Evolutionary conservation across 1,140 invertebrate species (phyloP).

Genomic region (Zeugodacus cucurbitae): DNA sequence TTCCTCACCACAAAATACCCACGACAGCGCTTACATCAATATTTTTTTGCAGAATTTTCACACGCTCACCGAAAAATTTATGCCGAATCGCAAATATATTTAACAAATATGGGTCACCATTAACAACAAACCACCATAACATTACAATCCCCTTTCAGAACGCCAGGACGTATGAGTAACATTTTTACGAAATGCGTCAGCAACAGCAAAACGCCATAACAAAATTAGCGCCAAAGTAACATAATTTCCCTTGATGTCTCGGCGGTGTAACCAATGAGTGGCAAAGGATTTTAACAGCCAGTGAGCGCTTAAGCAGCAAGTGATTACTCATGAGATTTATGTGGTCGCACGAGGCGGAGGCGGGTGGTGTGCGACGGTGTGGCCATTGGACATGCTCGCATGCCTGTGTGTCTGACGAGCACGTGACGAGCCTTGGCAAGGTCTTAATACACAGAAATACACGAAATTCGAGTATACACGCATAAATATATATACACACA

Average conservation of each 20-base stretch:
- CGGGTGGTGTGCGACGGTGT: too few species aligned
- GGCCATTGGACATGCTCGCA: background rate
- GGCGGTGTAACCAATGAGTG: background rate
- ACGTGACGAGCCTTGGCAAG: background rate
- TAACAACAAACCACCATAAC: background rate
- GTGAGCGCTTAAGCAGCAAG: background rate
- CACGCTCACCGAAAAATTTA: background rate
- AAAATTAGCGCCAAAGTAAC: constrained; percentile 19
- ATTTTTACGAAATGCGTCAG: background rate
- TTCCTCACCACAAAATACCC: too few species aligned
- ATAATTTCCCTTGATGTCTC: constrained; percentile 15
- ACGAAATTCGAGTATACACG: background rate
- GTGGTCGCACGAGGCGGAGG: background rate
- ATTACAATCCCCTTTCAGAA: background rate
- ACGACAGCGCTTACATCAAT: too few species aligned
- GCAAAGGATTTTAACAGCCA: background rate
- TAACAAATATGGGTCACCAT: background rate
- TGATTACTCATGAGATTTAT: constrained; percentile 27
- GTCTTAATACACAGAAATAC: background rate
- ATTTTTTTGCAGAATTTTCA: background rate
- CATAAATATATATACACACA: background rate
- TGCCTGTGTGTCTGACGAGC: background rate
- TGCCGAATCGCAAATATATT: background rate
- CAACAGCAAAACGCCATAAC: background rate
- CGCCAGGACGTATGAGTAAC: background rate